These are phyloP conservation scores for Drosophila varians DNA, from an alignment of 1,140 invertebrate genomes.

Conservation along the genomic window DNA sequence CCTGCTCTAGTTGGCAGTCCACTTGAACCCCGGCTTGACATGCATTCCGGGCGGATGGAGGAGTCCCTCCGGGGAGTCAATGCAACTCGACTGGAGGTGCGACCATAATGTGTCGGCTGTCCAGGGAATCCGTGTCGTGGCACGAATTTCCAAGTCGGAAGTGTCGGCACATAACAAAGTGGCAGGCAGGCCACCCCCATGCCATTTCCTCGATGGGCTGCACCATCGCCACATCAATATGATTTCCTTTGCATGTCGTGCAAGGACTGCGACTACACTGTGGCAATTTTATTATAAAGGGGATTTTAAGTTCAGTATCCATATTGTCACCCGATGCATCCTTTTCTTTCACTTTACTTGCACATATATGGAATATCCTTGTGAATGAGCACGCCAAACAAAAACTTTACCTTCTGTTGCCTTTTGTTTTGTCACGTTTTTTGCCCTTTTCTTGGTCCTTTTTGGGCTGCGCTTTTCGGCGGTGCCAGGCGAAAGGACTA, in stretches of 20 bases:
- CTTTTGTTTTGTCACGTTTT: constrained; percentile 50
- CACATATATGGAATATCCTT: constrained; percentile 35
- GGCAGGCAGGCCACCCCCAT: constrained; percentile 10
- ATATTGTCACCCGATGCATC: background rate
- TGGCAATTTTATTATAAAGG: background rate
- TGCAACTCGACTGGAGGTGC: constrained; percentile 48
- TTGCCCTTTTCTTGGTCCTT: constrained; percentile 2
- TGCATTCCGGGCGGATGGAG: constrained; percentile 28
- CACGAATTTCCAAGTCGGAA: constrained; percentile 54
- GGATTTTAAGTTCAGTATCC: no score
- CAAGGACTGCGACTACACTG: constrained; percentile 36
- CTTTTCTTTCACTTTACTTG: constrained; percentile 5
- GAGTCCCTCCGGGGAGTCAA: constrained; percentile 20
- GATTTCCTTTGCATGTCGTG: constrained; percentile 48
- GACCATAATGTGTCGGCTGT: constrained; percentile 48
- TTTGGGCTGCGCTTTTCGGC: constrained; percentile 45
- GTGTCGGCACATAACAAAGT: constrained; percentile 56
- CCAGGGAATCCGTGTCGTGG: constrained; percentile 51
- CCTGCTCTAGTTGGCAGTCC: constrained; percentile 52
- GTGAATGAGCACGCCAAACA: constrained; percentile 55
- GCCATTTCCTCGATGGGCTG: constrained; percentile 28
- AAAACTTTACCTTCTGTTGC: constrained; percentile 34
- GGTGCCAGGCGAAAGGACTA: constrained; percentile 39
- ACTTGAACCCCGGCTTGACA: constrained; percentile 48
- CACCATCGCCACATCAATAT: constrained; percentile 49